Evolutionary conservation across 2,888 invertebrate genomes (phyloP), one percentile per base, ranked within the genome.

Genomic region (Dugesia japonica): DNA sequence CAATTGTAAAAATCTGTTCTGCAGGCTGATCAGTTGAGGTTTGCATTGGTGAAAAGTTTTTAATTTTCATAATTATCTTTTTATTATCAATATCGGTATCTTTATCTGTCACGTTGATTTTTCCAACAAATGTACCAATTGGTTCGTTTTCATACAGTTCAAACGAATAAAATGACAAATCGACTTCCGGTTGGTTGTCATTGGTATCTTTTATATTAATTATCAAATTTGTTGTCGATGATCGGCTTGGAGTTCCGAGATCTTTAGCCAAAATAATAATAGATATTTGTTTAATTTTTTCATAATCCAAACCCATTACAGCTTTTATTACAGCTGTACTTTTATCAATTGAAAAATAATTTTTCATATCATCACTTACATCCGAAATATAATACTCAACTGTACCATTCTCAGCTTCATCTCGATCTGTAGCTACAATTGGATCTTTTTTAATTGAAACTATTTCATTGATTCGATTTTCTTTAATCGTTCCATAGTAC

Each of bases 391-490:
- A 20, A 26, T 76, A 74, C n/a, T 76, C 75, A 23, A 76, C 76
- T 1, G 76, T 33, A 20, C 73, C 76, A 42, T 76, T 76, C 26
- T 76, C 73, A 4, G 76, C 76, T 17, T 26, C 23, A 28, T 76
- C 76, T 74, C 28, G 20, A 42, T 76, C 76, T 4, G 38, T 76
- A 13, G 76, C 76, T 9, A 27, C 13, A 26, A 76, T 75, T 9
- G 73, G 13, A 23, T 74, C 73, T 28, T 76, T 38, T 26, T 75
- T 74, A 38, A 76, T 28, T 9, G 33, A 23, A 1, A 74, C 42
- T 17, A 31, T 17, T 26, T 31, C 28, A 33, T 74, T 74, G 1
- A 31, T 33, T 38, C 28, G 71, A 31, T 74, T 74, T 31, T 74
- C 74, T n/a, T 33, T 74, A 26, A 76, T 38, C 1, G 31, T 23